Percentiles rank a stretch among this genome's conserved stretches.
Conservation (phyloP, 35 echinoderm and acorn worm species). For the Heliocidaris erythrogramma region DNA sequence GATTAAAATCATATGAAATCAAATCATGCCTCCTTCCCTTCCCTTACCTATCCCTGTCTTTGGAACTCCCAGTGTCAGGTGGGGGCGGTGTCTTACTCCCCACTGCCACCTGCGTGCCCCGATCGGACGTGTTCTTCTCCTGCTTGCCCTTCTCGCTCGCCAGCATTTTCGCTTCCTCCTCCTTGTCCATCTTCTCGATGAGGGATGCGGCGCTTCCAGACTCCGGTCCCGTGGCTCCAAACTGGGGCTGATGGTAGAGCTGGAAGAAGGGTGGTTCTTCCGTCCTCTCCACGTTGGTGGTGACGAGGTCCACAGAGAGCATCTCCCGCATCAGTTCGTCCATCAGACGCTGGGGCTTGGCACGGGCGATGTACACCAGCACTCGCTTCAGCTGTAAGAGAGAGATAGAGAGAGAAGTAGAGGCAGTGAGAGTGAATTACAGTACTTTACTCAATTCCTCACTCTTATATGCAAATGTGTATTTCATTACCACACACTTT, state of each 20-base stretch:
- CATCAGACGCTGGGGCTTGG: conserved; percentile 87
- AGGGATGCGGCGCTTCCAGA: conserved; percentile 80
- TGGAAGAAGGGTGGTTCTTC: conserved; percentile 91
- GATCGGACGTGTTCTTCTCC: not conserved
- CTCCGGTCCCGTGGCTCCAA: conserved; percentile 59
- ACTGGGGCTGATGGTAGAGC: conserved; percentile 68
- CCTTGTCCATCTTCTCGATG: conserved; percentile 77
- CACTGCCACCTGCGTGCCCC: conserved; percentile 28
- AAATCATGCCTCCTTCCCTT: not conserved
- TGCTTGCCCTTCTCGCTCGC: conserved; percentile 45
- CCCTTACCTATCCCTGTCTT: conserved; percentile 45
- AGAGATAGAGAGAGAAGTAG: not conserved
- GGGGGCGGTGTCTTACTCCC: conserved; percentile 48
- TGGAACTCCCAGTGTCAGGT: conserved; percentile 17
- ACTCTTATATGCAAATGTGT: too few relatives aligned
- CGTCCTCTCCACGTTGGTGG: conserved; percentile 77
- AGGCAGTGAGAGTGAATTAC: not conserved
- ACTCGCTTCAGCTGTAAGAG: conserved; percentile 77
- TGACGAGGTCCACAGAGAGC: conserved; percentile 79
- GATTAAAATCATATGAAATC: not conserved
- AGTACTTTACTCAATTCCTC: not conserved
- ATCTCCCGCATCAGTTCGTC: conserved; percentile 95
- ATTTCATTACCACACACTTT: too few relatives aligned
- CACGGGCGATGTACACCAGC: conserved; percentile 79
- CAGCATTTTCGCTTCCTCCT: conserved; percentile 26